Evolutionary conservation across 30 jellyfish, hydroid and myxozoan genomes (phyloP).

Genomic region (Sanderia malayensis): DNA sequence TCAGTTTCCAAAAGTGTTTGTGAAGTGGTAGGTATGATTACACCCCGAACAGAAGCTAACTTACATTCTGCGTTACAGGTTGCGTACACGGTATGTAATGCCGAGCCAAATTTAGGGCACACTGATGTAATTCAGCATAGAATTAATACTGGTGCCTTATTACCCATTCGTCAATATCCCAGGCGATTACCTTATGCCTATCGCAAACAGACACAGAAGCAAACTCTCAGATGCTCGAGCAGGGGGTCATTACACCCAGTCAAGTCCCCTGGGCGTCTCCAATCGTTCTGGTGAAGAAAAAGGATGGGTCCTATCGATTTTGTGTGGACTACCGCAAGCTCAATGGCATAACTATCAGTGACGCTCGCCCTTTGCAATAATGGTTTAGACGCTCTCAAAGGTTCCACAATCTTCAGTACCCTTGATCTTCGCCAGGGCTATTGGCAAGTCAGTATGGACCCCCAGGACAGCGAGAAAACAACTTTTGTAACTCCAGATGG

Average conservation of each 20-base stretch:
- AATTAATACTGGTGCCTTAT: too few relatives aligned
- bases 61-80: background rate
- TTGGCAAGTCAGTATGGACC: constrained; percentile 48
- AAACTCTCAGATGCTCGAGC: too few relatives aligned
- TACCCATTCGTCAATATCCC: background rate
- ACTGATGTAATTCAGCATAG: background rate
- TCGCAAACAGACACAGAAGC: background rate
- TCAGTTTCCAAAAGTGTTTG: background rate
- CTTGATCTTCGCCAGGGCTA: constrained; percentile 49
- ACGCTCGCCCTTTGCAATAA: constrained; percentile 59
- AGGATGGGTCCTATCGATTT: constrained; percentile 24
- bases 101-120: background rate
- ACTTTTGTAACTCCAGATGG: too few relatives aligned
- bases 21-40: background rate
- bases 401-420: constrained; percentile 28
- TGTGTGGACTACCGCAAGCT: constrained; percentile 38
- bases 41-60: background rate
- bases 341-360: constrained; percentile 44
- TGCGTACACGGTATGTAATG: background rate
- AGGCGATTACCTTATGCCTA: background rate
- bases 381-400: constrained; percentile 21
- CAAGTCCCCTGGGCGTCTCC: constrained; percentile 25
- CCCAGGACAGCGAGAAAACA: constrained; percentile 29
- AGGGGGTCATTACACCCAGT: background rate
- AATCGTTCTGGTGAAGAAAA: constrained; percentile 21